Percentiles rank a stretch among this genome's conserved stretches.
Evolutionary conservation across 2,113 vertebrate genomes (phyloP).

Genomic region (Odocoileus hemionus): DNA sequence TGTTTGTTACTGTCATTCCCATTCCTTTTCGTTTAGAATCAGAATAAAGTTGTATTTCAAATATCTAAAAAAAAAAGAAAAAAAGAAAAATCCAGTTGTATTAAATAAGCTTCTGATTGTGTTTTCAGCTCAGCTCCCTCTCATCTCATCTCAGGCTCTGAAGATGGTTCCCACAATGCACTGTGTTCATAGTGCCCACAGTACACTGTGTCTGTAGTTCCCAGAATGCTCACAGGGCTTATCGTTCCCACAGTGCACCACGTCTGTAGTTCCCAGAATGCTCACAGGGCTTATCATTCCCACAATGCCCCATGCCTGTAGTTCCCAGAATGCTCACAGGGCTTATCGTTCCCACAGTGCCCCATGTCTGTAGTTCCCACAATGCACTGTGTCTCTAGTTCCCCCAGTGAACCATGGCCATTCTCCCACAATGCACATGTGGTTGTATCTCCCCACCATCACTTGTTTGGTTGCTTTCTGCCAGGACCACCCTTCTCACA

Average conservation of each 20-base stretch:
- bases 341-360: not conserved
- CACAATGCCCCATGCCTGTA: not conserved
- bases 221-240: not conserved
- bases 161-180: not conserved
- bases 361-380: not conserved
- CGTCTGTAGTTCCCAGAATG: not conserved
- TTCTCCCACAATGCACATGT: not conserved
- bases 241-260: not conserved
- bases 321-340: not conserved
- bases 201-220: not conserved
- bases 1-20: too few relatives aligned
- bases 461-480: not conserved
- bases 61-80: not conserved
- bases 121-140: not conserved
- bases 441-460: not conserved
- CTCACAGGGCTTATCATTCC: not conserved
- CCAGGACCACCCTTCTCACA: not conserved
- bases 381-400: not conserved
- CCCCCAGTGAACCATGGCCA: not conserved
- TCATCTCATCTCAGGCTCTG: not conserved
- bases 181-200: too few relatives aligned
- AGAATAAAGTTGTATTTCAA: too few relatives aligned
- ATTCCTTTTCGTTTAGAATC: too few relatives aligned
- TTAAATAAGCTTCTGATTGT: too few relatives aligned
- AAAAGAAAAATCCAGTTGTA: not conserved